Evolutionary conservation across 2,888 invertebrate genomes (phyloP), one percentile per base, ranked within the genome.

Genomic region (Andrena marginata): DNA sequence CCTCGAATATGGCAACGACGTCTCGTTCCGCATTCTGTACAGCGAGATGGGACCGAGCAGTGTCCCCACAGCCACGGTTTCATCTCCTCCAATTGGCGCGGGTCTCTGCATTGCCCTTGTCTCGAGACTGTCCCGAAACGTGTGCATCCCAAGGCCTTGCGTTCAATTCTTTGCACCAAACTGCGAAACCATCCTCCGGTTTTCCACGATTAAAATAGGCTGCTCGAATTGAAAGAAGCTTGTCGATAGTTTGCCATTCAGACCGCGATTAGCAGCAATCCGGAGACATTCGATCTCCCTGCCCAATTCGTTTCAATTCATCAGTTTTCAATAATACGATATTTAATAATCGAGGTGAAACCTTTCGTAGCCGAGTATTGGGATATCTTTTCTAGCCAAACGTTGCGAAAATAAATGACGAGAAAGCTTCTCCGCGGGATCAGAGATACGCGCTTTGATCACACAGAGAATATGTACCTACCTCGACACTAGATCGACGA

Each of bases 21-120:
- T 2, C 26, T 51, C 67, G 51, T 76, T 51, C 35, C 74, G 42
- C 60, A 68, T 75, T 86, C n/a, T 68, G 63, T 64, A 33, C 42
- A 23, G 20, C 26, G 51, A 70, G 51, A 70, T n/a, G 62, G 29
- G 56, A 73, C 68, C 68, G 59, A 59, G 63, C 31, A 60, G 82
- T 77, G 76, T 70, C 79, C 70, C 76, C 59, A 13, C 42, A 65
- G 54, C 23, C 54, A 70, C 73, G 63, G 76, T 62, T 67, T 70
- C 68, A 62, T 80, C 75, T 72, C 48, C 75, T 83, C 77, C 63
- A 70, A 73, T 68, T 64, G 60, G 51, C 16, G 54, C n/a, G 42
- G 29, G 54, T 80, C 65, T 51, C 23, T 23, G n/a, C n/a, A 35
- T 51, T 26, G 35, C 8, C 49, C 29, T 42, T 63, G 62, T 54